Percentiles rank a stretch among this genome's conserved stretches.
Evolutionary conservation across 2,797 vertebrate genomes (phyloP).

Genomic region (Rhynchonycteris naso): DNA sequence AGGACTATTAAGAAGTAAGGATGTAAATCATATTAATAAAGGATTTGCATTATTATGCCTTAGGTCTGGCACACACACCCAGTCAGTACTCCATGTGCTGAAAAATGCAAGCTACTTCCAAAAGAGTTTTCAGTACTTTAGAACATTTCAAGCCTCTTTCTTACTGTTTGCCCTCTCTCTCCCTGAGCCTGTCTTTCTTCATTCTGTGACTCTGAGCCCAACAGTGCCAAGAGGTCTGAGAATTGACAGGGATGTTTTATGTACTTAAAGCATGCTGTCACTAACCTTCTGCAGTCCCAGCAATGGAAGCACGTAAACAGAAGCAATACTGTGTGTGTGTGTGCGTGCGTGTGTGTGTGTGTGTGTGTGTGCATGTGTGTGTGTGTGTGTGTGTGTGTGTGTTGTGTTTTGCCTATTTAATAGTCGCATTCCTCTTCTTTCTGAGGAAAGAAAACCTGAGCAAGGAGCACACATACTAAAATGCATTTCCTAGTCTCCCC

Average conservation of each 20-base stretch:
- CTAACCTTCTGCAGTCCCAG: background rate
- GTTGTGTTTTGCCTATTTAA: background rate
- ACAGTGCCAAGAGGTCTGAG: background rate
- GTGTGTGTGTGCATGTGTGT: background rate
- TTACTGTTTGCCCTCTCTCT: background rate
- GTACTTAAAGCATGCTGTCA: background rate
- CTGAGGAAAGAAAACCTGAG: constrained; percentile 8
- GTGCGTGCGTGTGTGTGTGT: background rate
- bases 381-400: background rate
- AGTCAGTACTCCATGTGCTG: background rate
- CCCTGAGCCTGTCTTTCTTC: background rate
- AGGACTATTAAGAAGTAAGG: constrained; percentile 21
- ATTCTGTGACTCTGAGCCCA: background rate
- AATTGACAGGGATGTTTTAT: background rate
- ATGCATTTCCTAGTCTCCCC: background rate
- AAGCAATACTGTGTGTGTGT: background rate
- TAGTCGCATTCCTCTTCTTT: background rate
- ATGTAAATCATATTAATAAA: constrained; percentile 22
- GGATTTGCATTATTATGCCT: background rate
- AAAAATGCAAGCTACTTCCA: constrained; percentile 2
- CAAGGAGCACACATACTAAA: background rate
- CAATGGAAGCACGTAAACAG: background rate
- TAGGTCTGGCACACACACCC: background rate
- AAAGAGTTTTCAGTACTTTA: background rate
- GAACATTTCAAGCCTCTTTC: background rate